Evolutionary conservation across 2,797 vertebrate genomes (phyloP).

Genomic region (Meriones psammophilus): DNA sequence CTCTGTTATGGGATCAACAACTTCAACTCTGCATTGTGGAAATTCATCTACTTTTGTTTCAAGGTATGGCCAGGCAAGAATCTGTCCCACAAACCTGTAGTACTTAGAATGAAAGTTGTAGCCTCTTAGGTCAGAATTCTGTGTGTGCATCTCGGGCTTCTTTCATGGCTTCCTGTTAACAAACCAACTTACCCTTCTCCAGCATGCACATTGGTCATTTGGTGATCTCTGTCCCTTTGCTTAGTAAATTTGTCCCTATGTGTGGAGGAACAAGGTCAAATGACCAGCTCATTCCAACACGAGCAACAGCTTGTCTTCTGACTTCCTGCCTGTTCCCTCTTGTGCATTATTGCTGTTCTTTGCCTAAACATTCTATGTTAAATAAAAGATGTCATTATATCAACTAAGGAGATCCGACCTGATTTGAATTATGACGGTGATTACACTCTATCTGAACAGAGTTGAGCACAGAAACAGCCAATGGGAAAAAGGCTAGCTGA

Average conservation of each 20-base stretch:
- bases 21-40: not conserved
- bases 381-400: not conserved
- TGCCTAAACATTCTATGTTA: not conserved
- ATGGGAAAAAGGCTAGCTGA: not conserved
- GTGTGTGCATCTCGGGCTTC: fast-evolving
- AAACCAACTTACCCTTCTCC: not conserved
- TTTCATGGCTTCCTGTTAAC: not conserved
- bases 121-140: not conserved
- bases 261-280: no score
- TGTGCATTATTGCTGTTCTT: not conserved
- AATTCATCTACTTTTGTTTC: no score
- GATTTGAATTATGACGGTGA: not conserved
- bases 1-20: fast-evolving
- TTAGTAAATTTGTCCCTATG: fast-evolving
- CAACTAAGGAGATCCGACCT: no score
- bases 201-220: not conserved
- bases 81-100: not conserved
- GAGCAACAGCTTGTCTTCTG: not conserved
- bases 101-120: no score
- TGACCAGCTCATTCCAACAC: not conserved
- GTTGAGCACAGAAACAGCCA: not conserved
- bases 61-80: fast-evolving
- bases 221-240: fast-evolving
- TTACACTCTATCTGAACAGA: not conserved
- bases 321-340: no score